phyloP scores from a whole-genome alignment of 1,140 invertebrate species.

The Metaphire vulgaris region DNA sequence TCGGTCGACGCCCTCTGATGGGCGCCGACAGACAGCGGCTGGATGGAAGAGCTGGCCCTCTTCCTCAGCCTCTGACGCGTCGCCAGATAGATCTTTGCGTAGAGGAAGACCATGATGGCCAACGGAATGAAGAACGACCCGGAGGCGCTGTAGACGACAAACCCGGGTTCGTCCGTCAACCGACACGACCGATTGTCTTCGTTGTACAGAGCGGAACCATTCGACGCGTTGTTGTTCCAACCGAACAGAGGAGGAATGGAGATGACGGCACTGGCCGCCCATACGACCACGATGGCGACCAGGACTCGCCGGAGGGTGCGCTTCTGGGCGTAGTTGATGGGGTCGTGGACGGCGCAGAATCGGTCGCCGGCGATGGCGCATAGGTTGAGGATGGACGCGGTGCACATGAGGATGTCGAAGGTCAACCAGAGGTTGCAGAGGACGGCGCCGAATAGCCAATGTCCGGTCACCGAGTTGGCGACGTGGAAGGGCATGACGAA shows the following conservation, averaged over 20 bases:
- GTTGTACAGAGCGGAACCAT: slow-evolving; percentile 33
- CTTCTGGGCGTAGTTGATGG: slow-evolving; percentile 93
- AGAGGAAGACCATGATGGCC: slow-evolving; percentile 54
- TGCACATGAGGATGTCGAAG: no score
- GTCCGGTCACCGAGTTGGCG: slow-evolving; percentile 74
- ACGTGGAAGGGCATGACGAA: slow-evolving; percentile 94
- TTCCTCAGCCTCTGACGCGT: slow-evolving; percentile 42
- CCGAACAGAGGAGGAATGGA: slow-evolving; percentile 91
- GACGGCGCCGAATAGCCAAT: no score
- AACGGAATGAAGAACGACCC: no score
- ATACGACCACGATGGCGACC: slow-evolving; percentile 81
- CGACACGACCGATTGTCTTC: slow-evolving; percentile 39
- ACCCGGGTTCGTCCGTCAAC: slow-evolving; percentile 53
- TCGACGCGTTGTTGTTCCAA: no score
- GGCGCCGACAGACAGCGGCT: no score
- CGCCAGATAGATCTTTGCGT: slow-evolving; percentile 46
- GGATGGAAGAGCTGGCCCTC: no score
- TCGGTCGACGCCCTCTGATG: no score
- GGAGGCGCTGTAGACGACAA: slow-evolving; percentile 49
- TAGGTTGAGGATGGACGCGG: no score
- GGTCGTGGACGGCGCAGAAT: slow-evolving; percentile 84
- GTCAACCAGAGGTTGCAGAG: no score
- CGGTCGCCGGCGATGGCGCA: slow-evolving; percentile 75
- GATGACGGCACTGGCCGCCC: slow-evolving; percentile 81
- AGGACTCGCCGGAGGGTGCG: slow-evolving; percentile 84